Percentiles rank a stretch among this genome's conserved stretches.
These are phyloP conservation scores for Sylvilagus floridanus DNA, from an alignment of 2,797 vertebrate species.

Conservation along the genomic window DNA sequence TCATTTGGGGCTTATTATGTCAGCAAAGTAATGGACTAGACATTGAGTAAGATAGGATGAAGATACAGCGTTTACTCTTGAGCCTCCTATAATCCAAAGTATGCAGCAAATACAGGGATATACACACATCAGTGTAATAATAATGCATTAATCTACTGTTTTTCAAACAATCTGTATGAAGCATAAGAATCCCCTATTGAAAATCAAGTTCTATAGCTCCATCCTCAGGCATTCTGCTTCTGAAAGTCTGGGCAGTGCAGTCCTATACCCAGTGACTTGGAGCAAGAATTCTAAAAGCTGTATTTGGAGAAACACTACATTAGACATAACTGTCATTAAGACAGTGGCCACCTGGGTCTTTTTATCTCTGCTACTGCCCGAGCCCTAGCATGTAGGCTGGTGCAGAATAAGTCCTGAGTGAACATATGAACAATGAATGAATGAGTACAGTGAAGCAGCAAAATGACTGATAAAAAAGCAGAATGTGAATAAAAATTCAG, in stretches of 20 bases:
- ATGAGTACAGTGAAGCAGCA: background rate
- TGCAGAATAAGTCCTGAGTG: background rate
- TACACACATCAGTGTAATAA: background rate
- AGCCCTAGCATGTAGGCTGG: background rate
- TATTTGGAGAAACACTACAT: background rate
- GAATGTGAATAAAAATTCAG: conserved; percentile 5
- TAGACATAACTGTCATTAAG: background rate
- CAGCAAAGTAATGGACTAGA: background rate
- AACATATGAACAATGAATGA: background rate
- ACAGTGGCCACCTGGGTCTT: background rate
- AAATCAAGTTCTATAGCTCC: background rate
- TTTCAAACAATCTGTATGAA: background rate
- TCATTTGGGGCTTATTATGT: background rate
- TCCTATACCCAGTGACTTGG: background rate
- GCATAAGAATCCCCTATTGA: background rate
- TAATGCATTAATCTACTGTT: background rate
- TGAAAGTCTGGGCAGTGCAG: background rate
- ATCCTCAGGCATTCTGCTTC: background rate
- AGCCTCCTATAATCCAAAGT: background rate
- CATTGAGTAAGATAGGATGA: background rate
- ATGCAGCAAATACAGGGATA: background rate
- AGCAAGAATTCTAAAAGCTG: background rate
- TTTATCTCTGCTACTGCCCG: background rate
- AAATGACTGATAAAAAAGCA: background rate
- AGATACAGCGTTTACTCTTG: background rate